Evolutionary conservation across 1,140 invertebrate species (phyloP).

Genomic region (Oscheius sp.): DNA sequence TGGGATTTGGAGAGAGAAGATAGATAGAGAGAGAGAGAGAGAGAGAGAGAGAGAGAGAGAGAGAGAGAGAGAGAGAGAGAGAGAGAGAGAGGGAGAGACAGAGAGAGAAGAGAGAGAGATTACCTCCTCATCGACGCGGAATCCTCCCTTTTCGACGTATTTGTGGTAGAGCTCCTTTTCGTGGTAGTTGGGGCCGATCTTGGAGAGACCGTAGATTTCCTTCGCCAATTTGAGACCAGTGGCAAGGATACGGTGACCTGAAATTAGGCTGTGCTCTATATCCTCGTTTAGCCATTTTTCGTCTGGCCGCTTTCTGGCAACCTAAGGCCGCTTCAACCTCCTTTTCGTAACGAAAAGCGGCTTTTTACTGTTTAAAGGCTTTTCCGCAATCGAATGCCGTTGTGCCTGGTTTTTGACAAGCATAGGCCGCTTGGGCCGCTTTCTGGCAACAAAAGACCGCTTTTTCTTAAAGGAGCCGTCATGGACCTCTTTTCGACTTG

Average conservation of each 20-base stretch:
- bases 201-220: conserved; percentile 43
- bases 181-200: conserved; percentile 2
- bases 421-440: no score
- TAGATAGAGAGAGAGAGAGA: no score
- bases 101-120: not conserved
- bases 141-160: conserved; percentile 2
- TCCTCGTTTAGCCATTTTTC: conserved; percentile 1
- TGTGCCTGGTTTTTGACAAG: no score
- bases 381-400: not conserved
- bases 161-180: conserved; percentile 22
- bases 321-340: no score
- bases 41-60: not conserved
- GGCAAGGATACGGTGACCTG: conserved; percentile 24
- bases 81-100: not conserved
- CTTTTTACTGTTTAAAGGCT: no score
- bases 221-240: conserved; percentile 43
- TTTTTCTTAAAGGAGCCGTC: no score
- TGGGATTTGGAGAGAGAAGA: not conserved
- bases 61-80: not conserved
- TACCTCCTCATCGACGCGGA: conserved; percentile 1
- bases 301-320: not conserved
- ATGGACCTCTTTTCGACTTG: no score
- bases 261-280: not conserved
- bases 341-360: no score
- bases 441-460: no score